Evolutionary conservation across 2,797 vertebrate species (phyloP).

Genomic region (Echiichthys vipera): DNA sequence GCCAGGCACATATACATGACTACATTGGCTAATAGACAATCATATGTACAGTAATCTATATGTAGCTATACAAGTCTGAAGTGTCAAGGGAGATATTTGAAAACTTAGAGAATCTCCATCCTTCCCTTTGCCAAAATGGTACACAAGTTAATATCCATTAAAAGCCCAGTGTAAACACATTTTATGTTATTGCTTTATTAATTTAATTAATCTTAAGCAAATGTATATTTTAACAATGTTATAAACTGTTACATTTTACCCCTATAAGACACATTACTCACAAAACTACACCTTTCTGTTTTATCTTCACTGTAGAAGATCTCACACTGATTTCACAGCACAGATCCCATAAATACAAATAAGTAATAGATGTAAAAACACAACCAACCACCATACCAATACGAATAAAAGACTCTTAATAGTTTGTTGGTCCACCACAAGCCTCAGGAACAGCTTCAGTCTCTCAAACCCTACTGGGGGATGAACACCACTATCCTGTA

Average conservation of each 20-base stretch:
- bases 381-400: conserved; percentile 19
- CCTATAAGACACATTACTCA: conserved; percentile 25
- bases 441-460: not conserved
- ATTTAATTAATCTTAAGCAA: conserved; percentile 2
- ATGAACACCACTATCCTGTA: not conserved
- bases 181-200: conserved; percentile 10
- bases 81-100: conserved; percentile 3
- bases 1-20: conserved; percentile 3
- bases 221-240: conserved; percentile 1
- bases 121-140: not conserved
- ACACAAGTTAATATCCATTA: not conserved
- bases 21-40: not conserved
- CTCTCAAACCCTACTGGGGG: not conserved
- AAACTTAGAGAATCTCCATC: not conserved
- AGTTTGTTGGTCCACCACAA: not conserved
- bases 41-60: conserved; percentile 2
- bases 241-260: conserved; percentile 3
- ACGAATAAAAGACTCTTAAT: not conserved
- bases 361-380: conserved; percentile 29
- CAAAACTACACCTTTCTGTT: conserved; percentile 17
- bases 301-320: conserved; percentile 25
- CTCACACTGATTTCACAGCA: conserved; percentile 28
- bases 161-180: conserved; percentile 4
- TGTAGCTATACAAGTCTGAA: not conserved
- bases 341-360: conserved; percentile 35